Evolutionary conservation across 2,113 vertebrate species (phyloP).

Genomic region (Xiphophorus hellerii): DNA sequence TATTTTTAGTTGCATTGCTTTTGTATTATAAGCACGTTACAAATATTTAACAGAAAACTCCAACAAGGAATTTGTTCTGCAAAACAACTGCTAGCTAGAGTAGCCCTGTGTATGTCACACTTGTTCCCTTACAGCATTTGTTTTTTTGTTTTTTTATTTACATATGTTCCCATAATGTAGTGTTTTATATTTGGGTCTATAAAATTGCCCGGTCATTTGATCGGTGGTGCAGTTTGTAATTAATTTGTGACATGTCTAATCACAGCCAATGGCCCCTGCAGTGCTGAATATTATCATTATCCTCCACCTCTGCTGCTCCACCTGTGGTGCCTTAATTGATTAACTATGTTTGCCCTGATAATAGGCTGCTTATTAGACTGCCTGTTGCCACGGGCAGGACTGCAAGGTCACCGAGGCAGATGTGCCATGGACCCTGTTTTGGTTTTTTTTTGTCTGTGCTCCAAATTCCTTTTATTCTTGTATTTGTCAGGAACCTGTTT

Average conservation of each 20-base stretch:
- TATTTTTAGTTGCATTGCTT: no score
- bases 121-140: neutral
- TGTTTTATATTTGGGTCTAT: neutral
- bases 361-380: constrained; percentile 65
- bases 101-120: neutral
- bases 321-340: constrained; percentile 70
- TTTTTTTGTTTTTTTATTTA: neutral
- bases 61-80: neutral
- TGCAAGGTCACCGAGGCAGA: constrained; percentile 41
- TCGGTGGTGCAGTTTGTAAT: neutral
- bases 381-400: constrained; percentile 57
- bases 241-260: constrained; percentile 55
- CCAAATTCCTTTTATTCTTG: constrained; percentile 55
- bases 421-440: neutral
- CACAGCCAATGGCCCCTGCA: constrained; percentile 22
- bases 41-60: no score
- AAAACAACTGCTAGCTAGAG: neutral
- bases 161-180: neutral
- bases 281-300: constrained; percentile 44
- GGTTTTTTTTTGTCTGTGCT: constrained; percentile 24
- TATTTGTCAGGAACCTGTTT: constrained; percentile 33
- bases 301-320: constrained; percentile 52
- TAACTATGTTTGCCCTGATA: constrained; percentile 63
- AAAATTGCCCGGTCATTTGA: neutral
- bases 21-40: no score